phyloP scores from a whole-genome alignment of 2,888 invertebrate species.

The Leptinotarsa juncta region DNA sequence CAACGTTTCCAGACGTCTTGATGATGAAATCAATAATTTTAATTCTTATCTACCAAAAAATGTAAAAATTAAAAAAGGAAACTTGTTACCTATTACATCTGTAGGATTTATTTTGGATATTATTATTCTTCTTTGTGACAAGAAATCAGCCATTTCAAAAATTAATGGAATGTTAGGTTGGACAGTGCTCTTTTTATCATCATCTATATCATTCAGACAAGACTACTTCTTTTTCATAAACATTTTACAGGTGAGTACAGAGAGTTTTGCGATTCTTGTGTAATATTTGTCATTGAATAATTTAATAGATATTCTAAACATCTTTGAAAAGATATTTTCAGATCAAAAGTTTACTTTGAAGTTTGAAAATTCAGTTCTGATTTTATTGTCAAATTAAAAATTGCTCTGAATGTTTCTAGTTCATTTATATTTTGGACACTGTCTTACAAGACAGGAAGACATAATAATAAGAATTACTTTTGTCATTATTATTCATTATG shows the following conservation, averaged over 20 bases:
- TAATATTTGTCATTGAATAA: not conserved
- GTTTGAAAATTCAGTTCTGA: too few relatives aligned
- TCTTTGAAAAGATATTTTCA: too few relatives aligned
- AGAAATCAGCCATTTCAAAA: conserved; percentile 44
- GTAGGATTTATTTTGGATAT: conserved; percentile 51
- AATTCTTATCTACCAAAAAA: conserved; percentile 37
- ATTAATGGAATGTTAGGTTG: conserved; percentile 51
- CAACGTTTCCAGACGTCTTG: conserved; percentile 22
- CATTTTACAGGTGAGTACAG: conserved; percentile 45
- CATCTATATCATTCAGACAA: conserved; percentile 36
- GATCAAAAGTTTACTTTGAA: too few relatives aligned
- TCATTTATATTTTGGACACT: too few relatives aligned
- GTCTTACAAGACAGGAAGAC: not conserved
- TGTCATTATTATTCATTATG: conserved; percentile 17
- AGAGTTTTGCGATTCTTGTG: conserved; percentile 8
- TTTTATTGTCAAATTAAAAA: too few relatives aligned
- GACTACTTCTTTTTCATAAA: conserved; percentile 33
- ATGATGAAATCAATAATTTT: conserved; percentile 28
- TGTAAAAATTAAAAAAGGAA: conserved; percentile 34
- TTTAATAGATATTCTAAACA: too few relatives aligned
- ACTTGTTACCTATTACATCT: conserved; percentile 36
- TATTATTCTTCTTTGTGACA: conserved; percentile 41
- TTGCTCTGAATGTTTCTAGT: too few relatives aligned
- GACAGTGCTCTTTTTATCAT: conserved; percentile 47
- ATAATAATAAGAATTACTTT: conserved; percentile 9